A percentile compares a stretch with the other conserved stretches of the same genome.
Conservation (phyloP, 1,140 invertebrate genomes). For the Drosophila lini region DNA sequence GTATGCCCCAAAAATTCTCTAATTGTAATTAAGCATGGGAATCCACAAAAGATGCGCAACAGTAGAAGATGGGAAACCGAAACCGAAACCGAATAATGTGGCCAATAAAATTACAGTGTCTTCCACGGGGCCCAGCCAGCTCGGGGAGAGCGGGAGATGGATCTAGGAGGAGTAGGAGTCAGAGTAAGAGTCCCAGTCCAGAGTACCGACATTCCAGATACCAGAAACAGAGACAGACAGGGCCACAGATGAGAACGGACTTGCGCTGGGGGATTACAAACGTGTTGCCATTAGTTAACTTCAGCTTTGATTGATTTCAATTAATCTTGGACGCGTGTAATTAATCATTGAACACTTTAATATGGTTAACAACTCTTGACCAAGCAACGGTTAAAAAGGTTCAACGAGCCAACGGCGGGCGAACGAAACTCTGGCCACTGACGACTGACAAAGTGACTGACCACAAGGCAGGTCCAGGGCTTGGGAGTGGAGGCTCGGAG, state of each 20-base stretch:
- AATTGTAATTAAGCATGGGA: slow-evolving; percentile 81
- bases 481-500: slow-evolving; percentile 2
- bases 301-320: slow-evolving; percentile 85
- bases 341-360: slow-evolving; percentile 85
- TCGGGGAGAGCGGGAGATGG: slow-evolving; percentile 19
- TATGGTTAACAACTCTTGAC: slow-evolving; percentile 84
- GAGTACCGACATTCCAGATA: slow-evolving; percentile 57
- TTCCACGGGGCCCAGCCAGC: slow-evolving; percentile 5
- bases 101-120: slow-evolving; percentile 60
- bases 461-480: slow-evolving; percentile 38
- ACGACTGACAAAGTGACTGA: slow-evolving; percentile 70
- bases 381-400: slow-evolving; percentile 84
- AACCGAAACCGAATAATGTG: slow-evolving; percentile 47
- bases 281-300: slow-evolving; percentile 84
- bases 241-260: slow-evolving; percentile 37
- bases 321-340: slow-evolving; percentile 84
- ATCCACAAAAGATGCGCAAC: slow-evolving; percentile 33
- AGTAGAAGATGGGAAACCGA: slow-evolving; percentile 20
- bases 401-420: slow-evolving; percentile 64
- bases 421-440: slow-evolving; percentile 28
- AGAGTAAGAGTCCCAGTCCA: slow-evolving; percentile 25
- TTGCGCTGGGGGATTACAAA: slow-evolving; percentile 72
- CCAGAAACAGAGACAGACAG: slow-evolving; percentile 29
- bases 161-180: slow-evolving; percentile 20
- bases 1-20: slow-evolving; percentile 57